Conservation (phyloP, 1,140 invertebrate species). For the Sesamia nonagrioides region DNA sequence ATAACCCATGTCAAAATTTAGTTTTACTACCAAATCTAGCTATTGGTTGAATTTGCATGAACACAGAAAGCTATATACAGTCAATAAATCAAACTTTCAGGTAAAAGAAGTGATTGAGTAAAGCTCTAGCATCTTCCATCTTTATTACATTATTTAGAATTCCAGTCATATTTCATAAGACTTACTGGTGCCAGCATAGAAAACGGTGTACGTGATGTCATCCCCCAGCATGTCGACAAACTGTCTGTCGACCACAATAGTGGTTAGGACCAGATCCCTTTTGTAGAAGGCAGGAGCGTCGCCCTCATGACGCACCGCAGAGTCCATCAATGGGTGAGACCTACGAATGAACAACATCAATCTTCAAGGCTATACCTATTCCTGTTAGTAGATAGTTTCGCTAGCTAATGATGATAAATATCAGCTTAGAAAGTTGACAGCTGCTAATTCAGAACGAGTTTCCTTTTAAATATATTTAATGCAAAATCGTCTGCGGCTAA, state of each 20-base stretch:
- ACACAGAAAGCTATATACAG: background rate
- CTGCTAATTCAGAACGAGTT: background rate
- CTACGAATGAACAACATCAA: constrained; percentile 59
- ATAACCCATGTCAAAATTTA: background rate
- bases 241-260: constrained; percentile 92
- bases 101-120: background rate
- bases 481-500: background rate
- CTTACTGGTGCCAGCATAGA: constrained; percentile 93
- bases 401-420: background rate
- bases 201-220: constrained; percentile 92
- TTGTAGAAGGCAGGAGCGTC: constrained; percentile 94
- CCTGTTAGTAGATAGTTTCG: background rate
- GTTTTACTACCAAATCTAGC: background rate
- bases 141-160: background rate
- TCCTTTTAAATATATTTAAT: background rate
- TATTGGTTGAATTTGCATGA: background rate
- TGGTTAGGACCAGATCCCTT: constrained; percentile 93
- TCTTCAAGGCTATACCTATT: background rate
- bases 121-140: background rate
- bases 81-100: background rate
- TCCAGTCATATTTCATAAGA: constrained; percentile 26
- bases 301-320: constrained; percentile 93
- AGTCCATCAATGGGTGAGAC: constrained; percentile 96
- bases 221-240: constrained; percentile 89
- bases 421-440: background rate